Percentiles rank a stretch among this genome's conserved stretches.
Conservation (phyloP, 2,797 vertebrate species). For the Neopelma chrysocephalum region DNA sequence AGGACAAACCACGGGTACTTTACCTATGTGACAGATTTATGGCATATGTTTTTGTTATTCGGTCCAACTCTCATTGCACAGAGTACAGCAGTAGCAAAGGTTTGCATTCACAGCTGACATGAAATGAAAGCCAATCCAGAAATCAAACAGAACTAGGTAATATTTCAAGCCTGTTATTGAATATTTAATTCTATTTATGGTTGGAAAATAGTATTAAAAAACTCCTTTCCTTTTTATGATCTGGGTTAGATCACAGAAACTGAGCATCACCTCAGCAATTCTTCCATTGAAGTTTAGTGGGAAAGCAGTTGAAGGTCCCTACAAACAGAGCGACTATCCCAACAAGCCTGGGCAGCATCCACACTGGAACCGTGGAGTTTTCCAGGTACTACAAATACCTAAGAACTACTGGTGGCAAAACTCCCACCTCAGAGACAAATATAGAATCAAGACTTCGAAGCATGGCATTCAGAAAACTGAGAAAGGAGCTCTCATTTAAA, state of each 20-base stretch:
- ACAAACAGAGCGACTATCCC: not conserved
- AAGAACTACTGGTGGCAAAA: not conserved
- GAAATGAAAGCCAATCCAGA: not conserved
- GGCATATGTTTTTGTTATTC: not conserved
- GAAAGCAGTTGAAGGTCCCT: not conserved
- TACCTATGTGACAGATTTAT: not conserved
- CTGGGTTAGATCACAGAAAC: not conserved
- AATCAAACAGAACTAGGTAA: not conserved
- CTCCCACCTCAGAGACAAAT: not conserved
- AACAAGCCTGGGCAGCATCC: not conserved
- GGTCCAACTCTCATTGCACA: not conserved
- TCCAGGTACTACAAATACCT: not conserved
- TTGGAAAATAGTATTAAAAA: not conserved
- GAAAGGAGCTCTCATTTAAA: not conserved
- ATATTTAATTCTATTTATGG: not conserved
- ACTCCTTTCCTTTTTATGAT: not conserved
- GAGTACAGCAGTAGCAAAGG: not conserved
- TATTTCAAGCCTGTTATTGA: not conserved
- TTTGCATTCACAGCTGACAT: not conserved
- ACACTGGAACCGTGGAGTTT: accelerated
- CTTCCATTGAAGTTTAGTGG: not conserved
- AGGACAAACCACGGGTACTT: not conserved
- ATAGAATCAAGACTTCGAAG: not conserved
- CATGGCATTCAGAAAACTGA: not conserved
- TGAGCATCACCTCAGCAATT: not conserved